These are phyloP conservation scores for Cephus nigrinus DNA, from an alignment of 2,888 invertebrate species.

Conservation along the genomic window DNA sequence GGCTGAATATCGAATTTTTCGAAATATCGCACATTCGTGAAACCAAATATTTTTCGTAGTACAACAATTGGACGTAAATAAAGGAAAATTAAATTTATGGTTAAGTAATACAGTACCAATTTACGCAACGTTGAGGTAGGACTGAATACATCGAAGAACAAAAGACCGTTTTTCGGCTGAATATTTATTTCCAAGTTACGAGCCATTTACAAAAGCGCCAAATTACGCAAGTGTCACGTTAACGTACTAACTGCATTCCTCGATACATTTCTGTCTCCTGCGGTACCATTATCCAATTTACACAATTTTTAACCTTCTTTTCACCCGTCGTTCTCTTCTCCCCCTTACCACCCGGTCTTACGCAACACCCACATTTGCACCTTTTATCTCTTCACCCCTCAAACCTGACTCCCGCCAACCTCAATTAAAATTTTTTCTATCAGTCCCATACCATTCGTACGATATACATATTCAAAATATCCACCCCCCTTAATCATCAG, in stretches of 20 bases:
- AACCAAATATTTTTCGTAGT: not conserved
- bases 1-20: constrained; percentile 9
- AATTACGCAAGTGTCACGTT: constrained; percentile 42
- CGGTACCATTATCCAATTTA: constrained; percentile 25
- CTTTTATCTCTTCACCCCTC: constrained; percentile 24
- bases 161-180: constrained; percentile 17
- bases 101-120: too few relatives aligned
- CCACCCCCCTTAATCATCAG: too few relatives aligned
- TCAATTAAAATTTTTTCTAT: not conserved
- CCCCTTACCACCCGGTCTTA: too few relatives aligned
- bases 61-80: not conserved
- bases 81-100: not conserved
- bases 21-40: constrained; percentile 1
- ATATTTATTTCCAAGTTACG: constrained; percentile 49
- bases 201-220: constrained; percentile 37
- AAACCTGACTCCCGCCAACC: not conserved
- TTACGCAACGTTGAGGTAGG: too few relatives aligned
- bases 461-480: too few relatives aligned
- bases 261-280: constrained; percentile 30
- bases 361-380: not conserved
- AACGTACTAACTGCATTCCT: constrained; percentile 44
- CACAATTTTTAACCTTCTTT: too few relatives aligned
- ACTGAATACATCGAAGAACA: not conserved
- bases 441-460: not conserved
- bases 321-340: too few relatives aligned